Conservation (phyloP, 2,113 vertebrate genomes). For the Nematolebias whitei region DNA sequence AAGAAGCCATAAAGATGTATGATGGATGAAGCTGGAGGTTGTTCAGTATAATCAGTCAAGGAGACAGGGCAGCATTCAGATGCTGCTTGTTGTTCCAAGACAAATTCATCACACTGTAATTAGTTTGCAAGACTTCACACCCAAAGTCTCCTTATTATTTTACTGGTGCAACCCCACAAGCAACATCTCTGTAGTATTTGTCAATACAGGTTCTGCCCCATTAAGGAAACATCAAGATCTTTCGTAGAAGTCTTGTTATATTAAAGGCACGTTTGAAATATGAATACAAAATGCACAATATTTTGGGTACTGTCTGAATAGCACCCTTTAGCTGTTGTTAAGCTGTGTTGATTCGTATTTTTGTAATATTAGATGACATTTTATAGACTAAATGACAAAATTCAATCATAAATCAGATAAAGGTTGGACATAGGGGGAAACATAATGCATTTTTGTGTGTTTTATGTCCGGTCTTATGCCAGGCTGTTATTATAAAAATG, state of each 20-base stretch:
- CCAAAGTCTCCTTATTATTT: slow-evolving; percentile 47
- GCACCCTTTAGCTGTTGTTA: background rate
- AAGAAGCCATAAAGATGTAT: slow-evolving; percentile 59
- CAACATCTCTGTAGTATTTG: slow-evolving; percentile 14
- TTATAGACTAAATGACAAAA: too few species aligned
- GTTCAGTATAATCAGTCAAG: slow-evolving; percentile 62
- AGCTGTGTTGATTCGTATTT: background rate
- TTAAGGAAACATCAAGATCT: slow-evolving; percentile 15
- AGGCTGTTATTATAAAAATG: background rate
- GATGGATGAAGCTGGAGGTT: slow-evolving; percentile 61
- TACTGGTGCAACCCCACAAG: slow-evolving; percentile 19
- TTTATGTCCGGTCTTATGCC: too few species aligned
- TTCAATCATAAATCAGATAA: background rate
- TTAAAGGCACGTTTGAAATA: slow-evolving; percentile 1
- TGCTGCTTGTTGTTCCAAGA: slow-evolving; percentile 65
- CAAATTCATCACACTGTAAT: slow-evolving; percentile 71
- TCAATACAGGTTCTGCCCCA: slow-evolving; percentile 14
- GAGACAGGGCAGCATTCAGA: slow-evolving; percentile 63
- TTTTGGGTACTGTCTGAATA: background rate
- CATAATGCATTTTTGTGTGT: too few species aligned
- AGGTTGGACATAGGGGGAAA: background rate
- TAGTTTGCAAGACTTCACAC: slow-evolving; percentile 55
- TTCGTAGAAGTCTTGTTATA: slow-evolving; percentile 8
- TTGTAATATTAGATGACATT: background rate
- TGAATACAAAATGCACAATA: background rate